phyloP scores from a whole-genome alignment of 2,113 vertebrate species.

The Lampris incognitus region DNA sequence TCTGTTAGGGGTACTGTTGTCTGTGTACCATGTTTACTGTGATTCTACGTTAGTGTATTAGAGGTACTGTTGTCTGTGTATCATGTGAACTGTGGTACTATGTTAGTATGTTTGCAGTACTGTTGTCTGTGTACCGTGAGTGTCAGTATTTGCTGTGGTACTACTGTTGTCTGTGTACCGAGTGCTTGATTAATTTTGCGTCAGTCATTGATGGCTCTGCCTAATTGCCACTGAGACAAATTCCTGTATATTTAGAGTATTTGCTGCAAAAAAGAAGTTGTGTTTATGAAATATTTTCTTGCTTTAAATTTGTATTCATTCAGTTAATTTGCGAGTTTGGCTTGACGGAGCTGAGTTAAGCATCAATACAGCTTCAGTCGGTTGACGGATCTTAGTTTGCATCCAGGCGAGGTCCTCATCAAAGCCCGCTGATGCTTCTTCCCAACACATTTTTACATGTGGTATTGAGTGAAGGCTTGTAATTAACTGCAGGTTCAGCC shows the following conservation, averaged over 20 bases:
- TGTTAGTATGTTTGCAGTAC: too few relatives aligned
- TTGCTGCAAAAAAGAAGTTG: not conserved
- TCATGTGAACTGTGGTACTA: not conserved
- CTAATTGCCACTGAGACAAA: slow-evolving; percentile 30
- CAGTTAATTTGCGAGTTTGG: slow-evolving; percentile 47
- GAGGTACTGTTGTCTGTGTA: not conserved
- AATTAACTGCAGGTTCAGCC: slow-evolving; percentile 76
- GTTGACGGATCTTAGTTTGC: slow-evolving; percentile 38
- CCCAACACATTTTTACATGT: slow-evolving; percentile 45
- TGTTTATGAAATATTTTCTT: slow-evolving; percentile 42
- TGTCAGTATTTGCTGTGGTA: too few relatives aligned
- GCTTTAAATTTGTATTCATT: slow-evolving; percentile 62
- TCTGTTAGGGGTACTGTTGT: too few relatives aligned
- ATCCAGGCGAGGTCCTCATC: slow-evolving; percentile 57
- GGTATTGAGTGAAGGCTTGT: slow-evolving; percentile 69
- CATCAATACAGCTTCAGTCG: slow-evolving; percentile 64
- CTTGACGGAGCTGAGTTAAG: slow-evolving; percentile 48
- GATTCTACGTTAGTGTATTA: too few relatives aligned
- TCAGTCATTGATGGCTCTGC: not conserved
- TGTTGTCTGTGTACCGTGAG: too few relatives aligned
- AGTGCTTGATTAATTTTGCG: slow-evolving; percentile 15
- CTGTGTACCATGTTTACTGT: too few relatives aligned
- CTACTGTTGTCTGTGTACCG: too few relatives aligned
- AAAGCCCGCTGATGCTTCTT: slow-evolving; percentile 57
- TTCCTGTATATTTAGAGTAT: slow-evolving; percentile 29